Evolutionary conservation across 2,113 vertebrate genomes (phyloP).

Genomic region (Calyptomena viridis): DNA sequence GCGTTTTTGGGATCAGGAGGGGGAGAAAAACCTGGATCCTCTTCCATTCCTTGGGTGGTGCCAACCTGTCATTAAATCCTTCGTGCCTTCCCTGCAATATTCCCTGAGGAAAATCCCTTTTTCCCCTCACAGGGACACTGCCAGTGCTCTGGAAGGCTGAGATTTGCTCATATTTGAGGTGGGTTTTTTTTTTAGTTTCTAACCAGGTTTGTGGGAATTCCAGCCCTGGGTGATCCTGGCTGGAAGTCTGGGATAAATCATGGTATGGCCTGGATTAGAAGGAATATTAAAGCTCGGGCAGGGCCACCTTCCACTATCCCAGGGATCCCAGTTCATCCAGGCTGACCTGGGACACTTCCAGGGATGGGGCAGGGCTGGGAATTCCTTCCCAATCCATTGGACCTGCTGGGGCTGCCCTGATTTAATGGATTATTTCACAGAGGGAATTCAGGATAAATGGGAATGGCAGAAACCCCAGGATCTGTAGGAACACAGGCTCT

Average conservation of each 20-base stretch:
- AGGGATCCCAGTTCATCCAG: background rate
- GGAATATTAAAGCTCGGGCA: background rate
- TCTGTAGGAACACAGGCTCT: accelerated
- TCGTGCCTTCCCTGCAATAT: accelerated
- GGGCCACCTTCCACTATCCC: background rate
- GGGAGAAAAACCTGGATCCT: accelerated
- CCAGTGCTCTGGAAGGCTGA: background rate
- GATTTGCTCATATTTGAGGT: background rate
- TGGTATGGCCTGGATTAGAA: background rate
- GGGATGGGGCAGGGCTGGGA: background rate
- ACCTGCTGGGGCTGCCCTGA: too few relatives aligned
- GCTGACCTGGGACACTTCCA: background rate
- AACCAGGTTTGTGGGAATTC: background rate
- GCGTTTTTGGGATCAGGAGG: accelerated
- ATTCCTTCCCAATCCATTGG: background rate
- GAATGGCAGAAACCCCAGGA: background rate
- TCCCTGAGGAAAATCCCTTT: background rate
- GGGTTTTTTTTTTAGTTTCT: background rate
- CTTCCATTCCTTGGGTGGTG: background rate
- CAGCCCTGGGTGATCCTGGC: background rate
- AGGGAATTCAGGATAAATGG: background rate
- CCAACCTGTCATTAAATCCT: background rate
- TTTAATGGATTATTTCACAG: background rate
- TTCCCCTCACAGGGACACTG: background rate
- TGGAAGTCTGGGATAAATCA: background rate